These are phyloP conservation scores for Aromia moschata DNA, from an alignment of 2,888 invertebrate species.

Conservation along the genomic window DNA sequence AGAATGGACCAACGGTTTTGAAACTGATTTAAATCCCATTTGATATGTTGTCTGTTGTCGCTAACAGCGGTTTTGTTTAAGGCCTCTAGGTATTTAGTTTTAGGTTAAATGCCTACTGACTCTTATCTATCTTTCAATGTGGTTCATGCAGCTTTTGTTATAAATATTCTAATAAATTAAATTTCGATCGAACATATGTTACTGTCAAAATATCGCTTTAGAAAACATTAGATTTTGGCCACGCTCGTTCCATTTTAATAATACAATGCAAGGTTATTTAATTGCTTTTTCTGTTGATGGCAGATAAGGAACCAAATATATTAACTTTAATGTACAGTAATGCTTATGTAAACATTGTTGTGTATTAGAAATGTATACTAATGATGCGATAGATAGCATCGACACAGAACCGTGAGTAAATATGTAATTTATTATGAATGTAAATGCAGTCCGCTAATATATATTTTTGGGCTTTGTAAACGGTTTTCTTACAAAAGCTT, in stretches of 20 bases:
- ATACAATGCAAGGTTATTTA: conserved; percentile 15
- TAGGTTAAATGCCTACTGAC: neutral
- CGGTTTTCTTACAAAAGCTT: no score
- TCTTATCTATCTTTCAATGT: conserved; percentile 3
- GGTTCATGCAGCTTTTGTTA: conserved; percentile 10
- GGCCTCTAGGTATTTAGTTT: neutral
- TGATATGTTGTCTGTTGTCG: conserved; percentile 1
- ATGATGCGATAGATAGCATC: conserved; percentile 24
- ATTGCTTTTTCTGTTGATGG: conserved; percentile 16
- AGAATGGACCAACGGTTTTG: no score
- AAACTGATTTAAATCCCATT: neutral
- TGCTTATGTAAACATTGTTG: conserved; percentile 21
- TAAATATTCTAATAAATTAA: conserved; percentile 12
- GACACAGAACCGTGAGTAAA: neutral
- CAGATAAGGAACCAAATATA: conserved; percentile 11
- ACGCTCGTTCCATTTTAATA: conserved; percentile 20
- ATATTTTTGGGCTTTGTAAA: neutral
- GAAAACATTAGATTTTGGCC: conserved; percentile 20
- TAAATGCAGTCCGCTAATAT: neutral
- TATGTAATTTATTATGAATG: neutral
- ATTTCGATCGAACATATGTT: conserved; percentile 20
- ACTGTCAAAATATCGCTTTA: conserved; percentile 14
- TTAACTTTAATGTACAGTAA: conserved; percentile 15
- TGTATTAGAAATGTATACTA: conserved; percentile 15
- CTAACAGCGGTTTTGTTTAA: neutral